phyloP scores from a whole-genome alignment of 2,797 vertebrate species.

The Notamacropus eugenii region DNA sequence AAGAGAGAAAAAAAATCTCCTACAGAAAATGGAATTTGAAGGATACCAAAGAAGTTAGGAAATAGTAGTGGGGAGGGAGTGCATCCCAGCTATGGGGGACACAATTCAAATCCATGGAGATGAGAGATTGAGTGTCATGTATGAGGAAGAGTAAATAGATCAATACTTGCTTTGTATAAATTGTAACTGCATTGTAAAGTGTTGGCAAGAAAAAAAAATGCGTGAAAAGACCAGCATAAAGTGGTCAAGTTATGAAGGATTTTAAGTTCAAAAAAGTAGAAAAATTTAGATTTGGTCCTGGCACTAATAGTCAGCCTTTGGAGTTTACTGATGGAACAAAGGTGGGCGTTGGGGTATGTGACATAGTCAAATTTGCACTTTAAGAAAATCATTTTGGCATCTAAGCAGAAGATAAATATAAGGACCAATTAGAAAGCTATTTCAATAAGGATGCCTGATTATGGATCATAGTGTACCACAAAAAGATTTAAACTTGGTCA shows the following conservation, averaged over 20 bases:
- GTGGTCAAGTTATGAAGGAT: background rate
- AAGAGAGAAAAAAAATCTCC: background rate
- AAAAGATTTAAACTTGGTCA: background rate
- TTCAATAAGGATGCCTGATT: background rate
- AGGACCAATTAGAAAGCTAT: background rate
- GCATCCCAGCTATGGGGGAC: background rate
- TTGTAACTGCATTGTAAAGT: background rate
- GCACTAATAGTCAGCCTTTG: background rate
- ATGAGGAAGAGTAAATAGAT: background rate
- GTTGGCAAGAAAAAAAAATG: background rate
- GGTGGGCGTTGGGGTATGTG: background rate
- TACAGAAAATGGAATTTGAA: background rate
- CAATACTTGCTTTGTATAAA: background rate
- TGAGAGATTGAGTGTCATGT: background rate
- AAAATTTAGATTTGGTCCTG: background rate
- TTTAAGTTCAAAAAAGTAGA: background rate
- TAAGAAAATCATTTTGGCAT: background rate
- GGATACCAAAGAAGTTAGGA: background rate
- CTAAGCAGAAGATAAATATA: background rate
- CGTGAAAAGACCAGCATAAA: background rate
- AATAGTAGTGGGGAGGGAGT: background rate
- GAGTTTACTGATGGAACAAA: background rate
- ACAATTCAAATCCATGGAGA: background rate
- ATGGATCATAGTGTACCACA: background rate
- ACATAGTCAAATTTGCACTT: background rate